Evolutionary conservation across 2,113 vertebrate genomes (phyloP), one percentile per base, ranked within the genome.

Genomic region (Rhipidura dahli): DNA sequence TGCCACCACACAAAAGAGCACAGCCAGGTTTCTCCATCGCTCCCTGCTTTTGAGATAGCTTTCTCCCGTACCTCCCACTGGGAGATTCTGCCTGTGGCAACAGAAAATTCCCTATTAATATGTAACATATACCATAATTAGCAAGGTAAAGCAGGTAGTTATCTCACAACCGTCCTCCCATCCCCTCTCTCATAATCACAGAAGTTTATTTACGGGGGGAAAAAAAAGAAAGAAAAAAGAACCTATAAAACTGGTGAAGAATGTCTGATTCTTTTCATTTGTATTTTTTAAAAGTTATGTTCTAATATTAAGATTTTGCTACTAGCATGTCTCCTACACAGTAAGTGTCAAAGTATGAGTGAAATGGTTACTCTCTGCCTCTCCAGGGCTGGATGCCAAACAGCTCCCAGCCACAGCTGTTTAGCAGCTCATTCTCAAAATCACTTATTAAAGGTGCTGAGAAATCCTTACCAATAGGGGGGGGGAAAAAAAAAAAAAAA

Each of bases 61-160:
- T 77, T 65, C 80, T 70, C 47, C 83, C 27, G 39, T 42, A 78
- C 39, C 68, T 92, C 85, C 90, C 82, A 77, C 88, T 44, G 66
- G 54, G 82, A 80, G 60, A 50, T 83, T 69, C 27, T 79, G 77
- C 91, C 84, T 4, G 3, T 72, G 70, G 73, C 81, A 91, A 68
- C 11, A 54, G 31, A 89, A 80, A 59, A 57, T 54, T 73, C 30
- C 63, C 64, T 63, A 70, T 84, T 90, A 96, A 89, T 94, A 93
- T 33, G 73, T 61, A 90, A 89, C 37, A 63, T 20, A 95, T 53
- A 91, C 50, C 66, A 61, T 63, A 86, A 94, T 94, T 86, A 93
- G 75, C 66, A 72, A 64, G 63, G 68, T 53, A 77, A 89, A 83
- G 45, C 54, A 77, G 68, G 45, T 77, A 94, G 64, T 91, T 92